Conservation (phyloP, 2,113 vertebrate genomes). For the Saguinus midas region DNA sequence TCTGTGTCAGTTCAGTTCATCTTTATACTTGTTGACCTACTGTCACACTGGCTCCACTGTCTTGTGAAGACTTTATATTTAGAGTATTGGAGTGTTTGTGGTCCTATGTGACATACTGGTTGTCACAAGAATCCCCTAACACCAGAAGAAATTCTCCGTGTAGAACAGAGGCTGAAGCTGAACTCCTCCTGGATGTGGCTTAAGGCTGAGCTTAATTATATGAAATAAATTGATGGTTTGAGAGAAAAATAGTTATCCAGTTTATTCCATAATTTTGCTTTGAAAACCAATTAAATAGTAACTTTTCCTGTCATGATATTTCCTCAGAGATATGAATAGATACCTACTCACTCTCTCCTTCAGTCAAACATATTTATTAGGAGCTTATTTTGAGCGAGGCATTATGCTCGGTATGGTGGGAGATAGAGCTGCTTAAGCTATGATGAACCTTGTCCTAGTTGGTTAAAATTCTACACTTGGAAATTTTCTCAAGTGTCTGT, state of each 20-base stretch:
- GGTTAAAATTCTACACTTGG: not conserved
- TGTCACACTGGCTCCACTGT: not conserved
- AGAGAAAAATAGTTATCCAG: not conserved
- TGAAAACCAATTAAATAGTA: not conserved
- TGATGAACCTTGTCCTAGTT: not conserved
- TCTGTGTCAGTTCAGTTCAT: not conserved
- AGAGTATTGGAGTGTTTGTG: not conserved
- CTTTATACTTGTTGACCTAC: not conserved
- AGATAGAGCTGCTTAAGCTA: not conserved
- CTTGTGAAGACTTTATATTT: not conserved
- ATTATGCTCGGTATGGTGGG: not conserved
- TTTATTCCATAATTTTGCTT: conserved; percentile 4
- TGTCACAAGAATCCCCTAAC: not conserved
- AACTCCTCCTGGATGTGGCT: not conserved
- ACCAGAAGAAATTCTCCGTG: not conserved
- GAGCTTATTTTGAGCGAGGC: not conserved
- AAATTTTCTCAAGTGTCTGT: not conserved
- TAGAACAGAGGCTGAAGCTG: not conserved
- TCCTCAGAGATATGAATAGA: not conserved
- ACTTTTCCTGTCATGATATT: not conserved
- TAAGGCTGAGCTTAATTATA: conserved; percentile 10
- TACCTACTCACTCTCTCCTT: not conserved
- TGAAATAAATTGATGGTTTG: not conserved
- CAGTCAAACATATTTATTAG: not conserved
- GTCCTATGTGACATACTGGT: not conserved